A percentile compares a stretch with the other conserved stretches of the same genome.
phyloP scores from a whole-genome alignment of 2,797 vertebrate species.

The Gymnothorax reevesii region DNA sequence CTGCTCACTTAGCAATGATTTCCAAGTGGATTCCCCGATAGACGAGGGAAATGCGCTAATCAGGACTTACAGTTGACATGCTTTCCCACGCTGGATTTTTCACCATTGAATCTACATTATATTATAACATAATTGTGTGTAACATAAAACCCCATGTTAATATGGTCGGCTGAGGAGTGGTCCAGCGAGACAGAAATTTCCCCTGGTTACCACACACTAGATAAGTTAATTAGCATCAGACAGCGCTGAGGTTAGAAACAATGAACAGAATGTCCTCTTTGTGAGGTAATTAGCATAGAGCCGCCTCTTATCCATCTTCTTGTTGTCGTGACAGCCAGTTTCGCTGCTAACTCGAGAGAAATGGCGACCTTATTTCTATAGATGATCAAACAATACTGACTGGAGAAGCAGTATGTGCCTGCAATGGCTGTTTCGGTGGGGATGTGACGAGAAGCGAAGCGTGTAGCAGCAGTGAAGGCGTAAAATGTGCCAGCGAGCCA shows the following conservation, averaged over 20 bases:
- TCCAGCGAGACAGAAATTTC: not conserved
- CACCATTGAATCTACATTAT: not conserved
- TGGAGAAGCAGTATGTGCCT: not conserved
- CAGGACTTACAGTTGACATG: constrained; percentile 4
- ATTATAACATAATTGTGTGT: not conserved
- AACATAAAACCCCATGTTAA: not conserved
- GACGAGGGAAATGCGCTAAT: not conserved
- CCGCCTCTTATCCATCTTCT: not conserved
- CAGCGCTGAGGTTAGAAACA: not conserved
- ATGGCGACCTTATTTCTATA: not conserved
- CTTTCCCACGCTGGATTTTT: not conserved
- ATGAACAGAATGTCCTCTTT: not conserved
- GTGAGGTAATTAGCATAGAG: not conserved
- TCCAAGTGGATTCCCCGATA: constrained; percentile 7
- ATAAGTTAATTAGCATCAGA: not conserved
- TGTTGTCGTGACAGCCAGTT: constrained; percentile 3
- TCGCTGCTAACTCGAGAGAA: not conserved
- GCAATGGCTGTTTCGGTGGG: not conserved
- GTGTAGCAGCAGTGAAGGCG: not conserved
- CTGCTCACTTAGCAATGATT: not conserved
- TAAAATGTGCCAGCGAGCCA: not conserved
- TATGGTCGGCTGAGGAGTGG: not conserved
- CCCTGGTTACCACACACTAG: constrained; percentile 1
- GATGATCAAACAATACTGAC: not conserved
- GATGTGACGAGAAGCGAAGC: not conserved